Evolutionary conservation across 2,797 vertebrate species (phyloP), one percentile per base, ranked within the genome.

Genomic region (Neopelma chrysocephalum): DNA sequence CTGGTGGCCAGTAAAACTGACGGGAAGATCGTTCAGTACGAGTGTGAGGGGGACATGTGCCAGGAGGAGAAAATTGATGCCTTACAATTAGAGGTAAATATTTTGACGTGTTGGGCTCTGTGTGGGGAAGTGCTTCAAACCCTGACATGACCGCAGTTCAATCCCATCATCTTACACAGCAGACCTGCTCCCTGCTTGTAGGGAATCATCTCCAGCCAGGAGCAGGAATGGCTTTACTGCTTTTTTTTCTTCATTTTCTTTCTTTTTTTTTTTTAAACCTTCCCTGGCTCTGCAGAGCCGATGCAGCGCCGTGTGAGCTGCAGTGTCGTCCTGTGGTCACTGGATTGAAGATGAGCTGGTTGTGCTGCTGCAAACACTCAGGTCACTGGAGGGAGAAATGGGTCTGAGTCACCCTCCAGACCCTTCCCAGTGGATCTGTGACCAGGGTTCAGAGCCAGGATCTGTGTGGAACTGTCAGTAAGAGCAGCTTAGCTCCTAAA

Each of bases 1-100:
- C 98, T 99, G 94, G 99, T 99, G 95, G 99, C 99, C 82, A 99
- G 99, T 96, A 99, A 99, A 97, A 99, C 99, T 0, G 99, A 99
- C 27, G 99, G 99, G 69, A 99, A 99, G 98, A 98, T 99, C 93
- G 99, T 99, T 26, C 99, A 99, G 97, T 99, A 99, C 4, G 99
- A 99, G 90, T 99, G 99, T 57, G 99, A 99, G 82, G 99, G 99
- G 21, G 99, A 99, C 93, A 98, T 98, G 53, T 99, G 99, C 97
- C 99, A 99, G 66, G 99, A 99, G 19, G 99, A 99, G 97, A 99
- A 99, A 94, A 99, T 99, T 2, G 99, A 99, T 82, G 98, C 98
- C 25, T 98, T 99, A 40, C 99, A 99, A 68, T 97, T 99, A 66
- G 99, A 99, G 98, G 99, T 99, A 92, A 97, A 68, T 91, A 50